Conservation (phyloP, 92 coral and sea anemone genomes). For the Epizoanthus rinbou region DNA sequence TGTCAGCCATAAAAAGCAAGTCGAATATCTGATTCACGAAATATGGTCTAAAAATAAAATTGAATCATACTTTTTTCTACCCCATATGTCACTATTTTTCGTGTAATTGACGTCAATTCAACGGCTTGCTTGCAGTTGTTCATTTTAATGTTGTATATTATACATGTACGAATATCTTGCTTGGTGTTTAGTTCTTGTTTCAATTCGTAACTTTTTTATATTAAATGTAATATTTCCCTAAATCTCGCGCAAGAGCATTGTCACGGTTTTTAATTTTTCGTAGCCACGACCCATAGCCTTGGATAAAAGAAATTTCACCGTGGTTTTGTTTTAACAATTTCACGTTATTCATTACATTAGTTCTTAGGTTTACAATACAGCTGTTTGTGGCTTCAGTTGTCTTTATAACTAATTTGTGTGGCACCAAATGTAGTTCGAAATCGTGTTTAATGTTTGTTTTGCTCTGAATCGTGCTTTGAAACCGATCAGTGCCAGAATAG, state of each 20-base stretch:
- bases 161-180: background rate
- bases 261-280: background rate
- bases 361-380: background rate
- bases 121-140: slow-evolving; percentile 24
- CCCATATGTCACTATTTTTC: slow-evolving; percentile 1
- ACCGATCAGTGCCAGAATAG: slow-evolving; percentile 27
- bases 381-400: slow-evolving; percentile 38
- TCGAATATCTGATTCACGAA: slow-evolving; percentile 2
- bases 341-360: slow-evolving; percentile 24
- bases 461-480: slow-evolving; percentile 29
- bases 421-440: background rate
- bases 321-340: slow-evolving; percentile 30
- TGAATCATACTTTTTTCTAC: slow-evolving; percentile 1
- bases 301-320: slow-evolving; percentile 9
- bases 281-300: slow-evolving; percentile 12
- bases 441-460: slow-evolving; percentile 20
- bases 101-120: background rate
- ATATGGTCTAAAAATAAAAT: background rate
- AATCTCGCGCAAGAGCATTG: background rate
- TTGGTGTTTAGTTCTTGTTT: background rate
- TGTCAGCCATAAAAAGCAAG: background rate
- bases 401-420: background rate
- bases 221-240: background rate
- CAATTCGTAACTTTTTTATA: background rate
- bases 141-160: slow-evolving; percentile 13